Evolutionary conservation across 2,797 vertebrate species (phyloP), one percentile per base, ranked within the genome.

Genomic region (Anguilla pacifica): DNA sequence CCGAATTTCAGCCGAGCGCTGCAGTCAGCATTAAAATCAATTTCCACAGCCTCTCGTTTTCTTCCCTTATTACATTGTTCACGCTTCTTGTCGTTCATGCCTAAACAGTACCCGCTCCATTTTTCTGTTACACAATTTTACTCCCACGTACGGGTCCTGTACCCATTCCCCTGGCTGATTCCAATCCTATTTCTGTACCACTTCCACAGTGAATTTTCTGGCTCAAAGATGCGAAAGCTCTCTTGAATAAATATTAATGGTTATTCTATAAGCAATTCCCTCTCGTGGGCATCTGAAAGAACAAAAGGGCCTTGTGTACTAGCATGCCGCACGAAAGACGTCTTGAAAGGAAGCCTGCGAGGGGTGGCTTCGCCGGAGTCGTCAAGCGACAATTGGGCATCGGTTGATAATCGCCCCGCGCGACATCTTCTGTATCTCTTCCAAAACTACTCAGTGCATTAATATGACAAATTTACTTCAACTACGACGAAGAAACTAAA

Each of bases 241-340:
- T 83, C 89, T 92, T 93, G 92, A 94, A 95, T 94, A 93, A 94
- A 95, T 94, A 94, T 95, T 92, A 94, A 94, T 91, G 89, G 87
- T 93, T 90, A 90, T 89, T 93, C 89, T 89, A 89, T 79, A 87
- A 94, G 91, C 89, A 83, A 89, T 90, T 91, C 89, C 89, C 87
- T 88, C 92, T 93, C 90, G 87, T 88, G 53, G 91, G 84, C 90
- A 87, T 88, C 85, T 89, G 31, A 89, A 61, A 91, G 91, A 91
- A 94, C 94, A 93, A 95, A 94, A 93, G 91, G 89, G 90, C 92
- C 90, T 91, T 93, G 93, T 95, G 94, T 94, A 93, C 91, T 90
- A 93, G 93, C 88, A 91, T 17, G 89, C 91, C 86, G 85, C 87
- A 90, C 89, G 83, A 91, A 90, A 91, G 84, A 86, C 19, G 39